Conservation (phyloP, 1,140 invertebrate species). For the Odontomachus brunneus region DNA sequence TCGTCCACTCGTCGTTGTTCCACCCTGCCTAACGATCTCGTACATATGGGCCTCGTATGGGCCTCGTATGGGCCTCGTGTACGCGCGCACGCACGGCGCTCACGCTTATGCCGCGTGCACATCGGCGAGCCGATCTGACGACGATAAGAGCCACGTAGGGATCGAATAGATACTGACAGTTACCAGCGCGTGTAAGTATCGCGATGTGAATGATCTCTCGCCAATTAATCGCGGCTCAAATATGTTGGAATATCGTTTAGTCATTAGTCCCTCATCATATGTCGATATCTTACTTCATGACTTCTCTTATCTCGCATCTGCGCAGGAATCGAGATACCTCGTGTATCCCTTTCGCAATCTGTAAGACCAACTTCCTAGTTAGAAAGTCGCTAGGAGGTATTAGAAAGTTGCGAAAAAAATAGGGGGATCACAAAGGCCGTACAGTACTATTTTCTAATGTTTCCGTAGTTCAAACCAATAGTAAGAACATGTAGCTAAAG, state of each 20-base stretch:
- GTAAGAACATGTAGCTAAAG: too few relatives aligned
- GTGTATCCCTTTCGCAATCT: neutral
- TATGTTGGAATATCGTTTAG: neutral
- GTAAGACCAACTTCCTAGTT: too few relatives aligned
- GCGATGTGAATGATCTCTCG: too few relatives aligned
- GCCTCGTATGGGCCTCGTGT: conserved; percentile 12
- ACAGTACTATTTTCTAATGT: too few relatives aligned
- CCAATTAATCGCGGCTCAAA: too few relatives aligned
- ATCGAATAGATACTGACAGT: neutral
- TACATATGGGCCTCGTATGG: conserved; percentile 68
- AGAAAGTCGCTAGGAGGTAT: too few relatives aligned
- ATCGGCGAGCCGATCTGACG: conserved; percentile 41
- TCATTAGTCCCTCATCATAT: neutral
- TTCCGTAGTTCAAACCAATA: too few relatives aligned
- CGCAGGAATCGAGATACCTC: neutral
- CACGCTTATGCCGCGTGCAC: conserved; percentile 26
- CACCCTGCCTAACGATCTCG: conserved; percentile 81
- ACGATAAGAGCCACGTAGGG: neutral
- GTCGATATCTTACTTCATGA: neutral
- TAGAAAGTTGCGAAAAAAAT: too few relatives aligned
- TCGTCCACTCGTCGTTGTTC: conserved; percentile 72
- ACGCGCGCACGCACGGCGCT: neutral
- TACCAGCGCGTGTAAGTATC: neutral
- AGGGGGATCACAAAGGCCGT: too few relatives aligned
- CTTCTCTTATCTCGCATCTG: neutral